Conservation (phyloP, 1,140 invertebrate species). For the Harpegnathos saltator region DNA sequence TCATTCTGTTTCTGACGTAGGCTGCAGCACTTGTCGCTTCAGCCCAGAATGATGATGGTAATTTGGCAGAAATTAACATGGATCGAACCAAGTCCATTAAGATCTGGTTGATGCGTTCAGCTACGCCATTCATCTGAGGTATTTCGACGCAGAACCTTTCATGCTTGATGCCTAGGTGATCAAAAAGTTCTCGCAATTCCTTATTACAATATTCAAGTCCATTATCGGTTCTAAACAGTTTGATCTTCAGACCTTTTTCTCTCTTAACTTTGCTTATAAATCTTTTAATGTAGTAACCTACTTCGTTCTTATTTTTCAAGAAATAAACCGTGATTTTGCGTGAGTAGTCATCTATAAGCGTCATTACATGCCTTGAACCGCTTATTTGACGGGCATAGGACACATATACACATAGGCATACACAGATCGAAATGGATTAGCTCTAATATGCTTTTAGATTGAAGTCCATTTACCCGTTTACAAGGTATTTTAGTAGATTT, state of each 20-base stretch:
- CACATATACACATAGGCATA: too few species aligned
- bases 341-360: too few species aligned
- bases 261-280: too few species aligned
- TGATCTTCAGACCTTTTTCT: conserved; percentile 21
- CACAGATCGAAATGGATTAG: too few species aligned
- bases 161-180: conserved; percentile 27
- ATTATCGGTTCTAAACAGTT: conserved; percentile 29
- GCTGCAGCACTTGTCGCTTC: not conserved
- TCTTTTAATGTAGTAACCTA: too few species aligned
- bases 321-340: too few species aligned
- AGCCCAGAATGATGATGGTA: conserved; percentile 4
- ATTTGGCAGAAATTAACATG: conserved; percentile 25
- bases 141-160: conserved; percentile 15
- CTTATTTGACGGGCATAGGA: too few species aligned
- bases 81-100: not conserved
- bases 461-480: too few species aligned
- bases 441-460: too few species aligned
- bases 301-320: too few species aligned
- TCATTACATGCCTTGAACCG: too few species aligned
- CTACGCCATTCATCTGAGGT: conserved; percentile 21
- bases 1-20: conserved; percentile 18
- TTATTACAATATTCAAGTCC: conserved; percentile 47
- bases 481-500: too few species aligned
- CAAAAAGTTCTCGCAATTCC: conserved; percentile 6
- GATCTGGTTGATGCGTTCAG: not conserved